Base-by-base conservation (phyloP, 1,140 invertebrate genomes). In the Dreissena polymorpha region DNA sequence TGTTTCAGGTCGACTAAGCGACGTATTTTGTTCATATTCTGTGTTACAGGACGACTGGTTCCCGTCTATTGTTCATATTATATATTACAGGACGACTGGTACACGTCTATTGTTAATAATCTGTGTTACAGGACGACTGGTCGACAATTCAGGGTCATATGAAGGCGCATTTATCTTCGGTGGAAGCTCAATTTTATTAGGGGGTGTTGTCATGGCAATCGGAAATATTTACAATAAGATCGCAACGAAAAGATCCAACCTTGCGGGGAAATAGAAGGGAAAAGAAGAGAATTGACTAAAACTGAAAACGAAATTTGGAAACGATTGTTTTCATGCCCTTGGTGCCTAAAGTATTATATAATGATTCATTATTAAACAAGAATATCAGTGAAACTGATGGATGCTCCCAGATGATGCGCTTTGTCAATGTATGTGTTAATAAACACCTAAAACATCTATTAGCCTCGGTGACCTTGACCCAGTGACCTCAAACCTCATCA, bases 111-210 rank as follows among this genome's bases (percentile, higher is more conserved):
- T 60, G 3, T 60, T 6, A 3, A n/a, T n/a, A 18, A n/a, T 2
- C 21, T 12, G 12, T 55, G 12, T 71, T 71, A 27, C 55, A 80
- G 77, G 77, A 0, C 65, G 57, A 23, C n/a, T 80, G 21, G 69
- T 60, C 3, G 77, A 80, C 55, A 39, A 16, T 1, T 80, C 16
- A 10, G 77, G 53, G 0, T 63, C 51, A 27, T 80, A 80, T 29
- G 27, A 71, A 16, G 77, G 55, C 10, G 77, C 77, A 2, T 80
- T 80, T 29, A 70, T 69, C 69, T 80, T 80, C n/a, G 67, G 49
- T n/a, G 25, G 64, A 6, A 29, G 65, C 6, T 51, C 77, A 23
- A 70, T 80, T 14, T 27, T 80, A 3, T 1, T 80, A 10, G 77
- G 77, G 5, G 77, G 50, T 14, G 0, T 71, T 14, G 68, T 80